phyloP scores from a whole-genome alignment of 2,797 vertebrate species.

The Rousettus madagascariensis region DNA sequence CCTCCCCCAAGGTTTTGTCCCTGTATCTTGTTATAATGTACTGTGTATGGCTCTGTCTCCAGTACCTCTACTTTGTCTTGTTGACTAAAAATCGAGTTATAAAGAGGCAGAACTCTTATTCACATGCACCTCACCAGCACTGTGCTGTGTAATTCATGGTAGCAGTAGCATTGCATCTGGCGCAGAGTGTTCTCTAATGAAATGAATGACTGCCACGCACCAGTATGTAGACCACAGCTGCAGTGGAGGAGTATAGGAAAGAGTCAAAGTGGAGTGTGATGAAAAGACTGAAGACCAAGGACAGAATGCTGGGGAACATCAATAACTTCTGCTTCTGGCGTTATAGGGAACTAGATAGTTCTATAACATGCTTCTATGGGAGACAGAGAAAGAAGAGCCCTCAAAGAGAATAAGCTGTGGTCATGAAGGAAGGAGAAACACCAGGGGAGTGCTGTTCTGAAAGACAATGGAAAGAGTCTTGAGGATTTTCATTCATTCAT shows the following conservation, averaged over 20 bases:
- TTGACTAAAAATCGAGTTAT: neutral
- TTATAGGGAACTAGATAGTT: neutral
- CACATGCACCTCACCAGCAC: accelerated
- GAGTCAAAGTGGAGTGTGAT: neutral
- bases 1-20: no score
- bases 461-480: neutral
- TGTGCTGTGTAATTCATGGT: neutral
- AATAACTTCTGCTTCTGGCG: neutral
- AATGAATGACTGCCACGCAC: neutral
- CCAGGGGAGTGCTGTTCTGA: neutral
- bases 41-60: neutral
- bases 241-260: neutral
- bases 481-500: neutral
- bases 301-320: neutral
- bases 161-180: neutral
- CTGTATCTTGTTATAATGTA: neutral
- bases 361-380: neutral
- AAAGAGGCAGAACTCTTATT: neutral
- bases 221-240: neutral
- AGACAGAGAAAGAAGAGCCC: neutral
- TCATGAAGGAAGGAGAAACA: neutral
- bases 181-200: neutral
- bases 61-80: neutral
- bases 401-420: neutral
- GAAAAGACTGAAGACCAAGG: neutral